Evolutionary conservation across 2,797 vertebrate species (phyloP).

Genomic region (Melopsittacus undulatus): DNA sequence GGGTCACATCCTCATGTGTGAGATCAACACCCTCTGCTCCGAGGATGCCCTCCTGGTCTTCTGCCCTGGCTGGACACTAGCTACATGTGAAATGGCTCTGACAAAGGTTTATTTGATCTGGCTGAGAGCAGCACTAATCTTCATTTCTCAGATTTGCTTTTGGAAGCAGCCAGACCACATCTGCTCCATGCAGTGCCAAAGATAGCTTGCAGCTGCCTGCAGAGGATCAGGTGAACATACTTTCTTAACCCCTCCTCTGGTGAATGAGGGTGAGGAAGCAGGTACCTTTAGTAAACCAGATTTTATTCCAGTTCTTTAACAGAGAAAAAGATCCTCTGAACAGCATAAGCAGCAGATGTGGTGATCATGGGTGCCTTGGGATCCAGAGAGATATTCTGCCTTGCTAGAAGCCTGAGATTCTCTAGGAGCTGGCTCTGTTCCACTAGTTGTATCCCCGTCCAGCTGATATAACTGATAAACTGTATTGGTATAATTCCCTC

Average conservation of each 20-base stretch:
- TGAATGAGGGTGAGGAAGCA: not conserved
- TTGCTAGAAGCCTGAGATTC: not conserved
- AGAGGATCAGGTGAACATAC: not conserved
- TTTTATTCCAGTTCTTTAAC: not conserved
- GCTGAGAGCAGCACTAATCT: not conserved
- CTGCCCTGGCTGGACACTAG: rapidly evolving
- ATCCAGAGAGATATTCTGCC: not conserved
- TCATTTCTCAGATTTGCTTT: not conserved
- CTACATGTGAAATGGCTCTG: not conserved
- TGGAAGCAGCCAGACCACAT: not conserved
- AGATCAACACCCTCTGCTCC: rapidly evolving
- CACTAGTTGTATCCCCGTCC: not conserved
- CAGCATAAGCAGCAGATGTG: not conserved
- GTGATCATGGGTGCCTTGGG: not conserved
- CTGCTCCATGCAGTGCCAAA: not conserved
- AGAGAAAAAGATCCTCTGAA: not conserved
- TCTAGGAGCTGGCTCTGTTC: not conserved
- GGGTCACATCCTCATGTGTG: rapidly evolving
- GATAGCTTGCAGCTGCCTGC: not conserved
- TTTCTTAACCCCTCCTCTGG: not conserved
- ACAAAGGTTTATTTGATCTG: not conserved
- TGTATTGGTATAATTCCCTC: not conserved
- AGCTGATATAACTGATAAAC: not conserved
- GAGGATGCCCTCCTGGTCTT: rapidly evolving
- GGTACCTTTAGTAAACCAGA: not conserved